Percentiles rank a stretch among this genome's conserved stretches.
Evolutionary conservation across 92 coral and sea anemone genomes (phyloP).

Genomic region (Muricea muricata): DNA sequence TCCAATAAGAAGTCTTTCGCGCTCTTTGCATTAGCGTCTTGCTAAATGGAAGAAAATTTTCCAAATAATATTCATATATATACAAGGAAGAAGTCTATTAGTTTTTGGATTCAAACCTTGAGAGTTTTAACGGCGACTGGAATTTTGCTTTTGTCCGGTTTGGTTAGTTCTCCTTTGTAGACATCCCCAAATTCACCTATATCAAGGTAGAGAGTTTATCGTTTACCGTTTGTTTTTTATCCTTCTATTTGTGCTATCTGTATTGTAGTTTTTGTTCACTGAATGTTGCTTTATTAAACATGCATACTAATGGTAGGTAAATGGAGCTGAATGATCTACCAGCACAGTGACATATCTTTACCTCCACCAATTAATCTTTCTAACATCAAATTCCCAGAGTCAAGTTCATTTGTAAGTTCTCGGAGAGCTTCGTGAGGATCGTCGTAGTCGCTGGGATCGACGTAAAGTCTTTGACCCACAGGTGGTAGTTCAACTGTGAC

Average conservation of each 20-base stretch:
- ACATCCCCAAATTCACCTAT: slow-evolving; percentile 52
- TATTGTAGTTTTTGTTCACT: no score
- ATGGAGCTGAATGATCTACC: no score
- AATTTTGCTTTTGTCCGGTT: neutral
- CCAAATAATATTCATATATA: no score
- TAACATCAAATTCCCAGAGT: slow-evolving; percentile 64
- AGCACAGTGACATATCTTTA: no score
- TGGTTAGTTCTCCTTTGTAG: slow-evolving; percentile 21
- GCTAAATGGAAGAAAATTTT: neutral
- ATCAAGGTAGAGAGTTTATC: neutral
- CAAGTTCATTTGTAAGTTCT: slow-evolving; percentile 83
- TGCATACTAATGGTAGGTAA: no score
- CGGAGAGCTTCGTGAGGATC: slow-evolving; percentile 82
- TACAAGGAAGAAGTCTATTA: no score
- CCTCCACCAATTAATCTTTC: slow-evolving; percentile 94
- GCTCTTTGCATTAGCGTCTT: slow-evolving; percentile 49
- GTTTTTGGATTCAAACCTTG: no score
- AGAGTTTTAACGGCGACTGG: slow-evolving; percentile 28
- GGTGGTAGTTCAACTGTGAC: slow-evolving; percentile 40
- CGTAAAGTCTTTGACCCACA: slow-evolving; percentile 71
- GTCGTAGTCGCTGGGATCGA: slow-evolving; percentile 93
- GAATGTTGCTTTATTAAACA: no score
- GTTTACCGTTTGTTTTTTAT: no score
- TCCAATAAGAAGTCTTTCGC: slow-evolving; percentile 38
- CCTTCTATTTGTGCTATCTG: no score